Percentiles rank a stretch among this genome's conserved stretches.
These are phyloP conservation scores for Neodontobutis hainanensis DNA, from an alignment of 2,113 vertebrate species.

Conservation along the genomic window DNA sequence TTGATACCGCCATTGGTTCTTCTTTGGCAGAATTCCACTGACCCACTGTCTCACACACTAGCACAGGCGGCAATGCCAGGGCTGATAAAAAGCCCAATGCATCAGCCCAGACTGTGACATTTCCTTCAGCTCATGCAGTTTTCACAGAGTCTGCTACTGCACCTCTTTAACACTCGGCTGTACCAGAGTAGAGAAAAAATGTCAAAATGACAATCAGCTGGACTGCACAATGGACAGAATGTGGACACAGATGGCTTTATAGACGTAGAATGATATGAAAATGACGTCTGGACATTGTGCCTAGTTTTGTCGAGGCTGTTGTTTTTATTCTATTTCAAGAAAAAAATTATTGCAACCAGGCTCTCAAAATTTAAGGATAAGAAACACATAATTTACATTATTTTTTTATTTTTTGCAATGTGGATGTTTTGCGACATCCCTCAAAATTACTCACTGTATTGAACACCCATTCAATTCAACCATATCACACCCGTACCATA, in stretches of 20 bases:
- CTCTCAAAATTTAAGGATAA: not conserved
- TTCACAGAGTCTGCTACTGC: not conserved
- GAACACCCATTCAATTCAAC: no score
- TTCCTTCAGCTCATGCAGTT: conserved; percentile 22
- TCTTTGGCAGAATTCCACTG: conserved; percentile 23
- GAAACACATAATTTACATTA: no score
- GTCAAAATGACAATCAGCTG: not conserved
- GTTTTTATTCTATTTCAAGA: not conserved
- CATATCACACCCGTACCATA: no score
- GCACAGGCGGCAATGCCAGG: conserved; percentile 17
- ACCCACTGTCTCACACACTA: not conserved
- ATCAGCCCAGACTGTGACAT: conserved; percentile 26
- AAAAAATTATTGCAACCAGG: not conserved
- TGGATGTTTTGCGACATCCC: no score
- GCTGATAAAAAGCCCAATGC: conserved; percentile 28
- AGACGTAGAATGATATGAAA: not conserved
- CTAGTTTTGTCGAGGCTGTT: not conserved
- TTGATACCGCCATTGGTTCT: not conserved
- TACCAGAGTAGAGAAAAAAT: not conserved
- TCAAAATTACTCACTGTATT: no score
- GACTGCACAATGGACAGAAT: not conserved
- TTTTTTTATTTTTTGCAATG: no score
- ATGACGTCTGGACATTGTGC: not conserved
- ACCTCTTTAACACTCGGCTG: not conserved
- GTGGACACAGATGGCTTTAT: not conserved